phyloP scores from a whole-genome alignment of 2,888 invertebrate species.

The Eristalinus sepulchralis region DNA sequence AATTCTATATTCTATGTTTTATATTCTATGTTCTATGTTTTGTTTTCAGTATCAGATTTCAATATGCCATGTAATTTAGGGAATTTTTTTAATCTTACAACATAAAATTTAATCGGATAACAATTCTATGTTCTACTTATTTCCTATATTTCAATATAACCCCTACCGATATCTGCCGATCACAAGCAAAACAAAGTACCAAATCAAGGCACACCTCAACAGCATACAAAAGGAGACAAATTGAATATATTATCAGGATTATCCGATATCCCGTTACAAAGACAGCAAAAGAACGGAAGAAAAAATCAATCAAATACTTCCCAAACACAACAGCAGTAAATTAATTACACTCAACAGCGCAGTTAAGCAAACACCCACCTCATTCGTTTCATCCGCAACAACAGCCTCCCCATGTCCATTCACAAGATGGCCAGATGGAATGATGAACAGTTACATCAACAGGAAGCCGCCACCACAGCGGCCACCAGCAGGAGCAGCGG shows the following conservation, averaged over 20 bases:
- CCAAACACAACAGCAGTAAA: background rate
- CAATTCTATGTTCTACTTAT: too few relatives aligned
- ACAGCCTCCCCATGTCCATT: background rate
- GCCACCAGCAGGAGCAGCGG: background rate
- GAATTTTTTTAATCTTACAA: too few relatives aligned
- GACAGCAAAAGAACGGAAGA: background rate
- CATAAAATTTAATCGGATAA: too few relatives aligned
- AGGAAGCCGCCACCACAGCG: background rate
- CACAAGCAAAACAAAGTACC: background rate
- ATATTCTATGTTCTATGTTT: too few relatives aligned
- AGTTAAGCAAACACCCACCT: background rate
- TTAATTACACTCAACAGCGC: background rate
- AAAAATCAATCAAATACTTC: conserved; percentile 6
- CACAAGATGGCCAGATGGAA: background rate
- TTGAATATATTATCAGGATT: conserved; percentile 51
- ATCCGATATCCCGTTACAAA: conserved; percentile 8
- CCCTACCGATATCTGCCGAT: background rate
- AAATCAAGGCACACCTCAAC: background rate
- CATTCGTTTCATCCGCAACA: background rate
- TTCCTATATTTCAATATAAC: background rate
- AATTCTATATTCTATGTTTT: too few relatives aligned
- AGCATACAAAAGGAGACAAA: conserved; percentile 9
- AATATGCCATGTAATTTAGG: too few relatives aligned
- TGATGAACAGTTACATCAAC: background rate
- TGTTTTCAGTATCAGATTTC: too few relatives aligned